phyloP scores from a whole-genome alignment of 1,140 invertebrate species.

The Amyelois transitella region DNA sequence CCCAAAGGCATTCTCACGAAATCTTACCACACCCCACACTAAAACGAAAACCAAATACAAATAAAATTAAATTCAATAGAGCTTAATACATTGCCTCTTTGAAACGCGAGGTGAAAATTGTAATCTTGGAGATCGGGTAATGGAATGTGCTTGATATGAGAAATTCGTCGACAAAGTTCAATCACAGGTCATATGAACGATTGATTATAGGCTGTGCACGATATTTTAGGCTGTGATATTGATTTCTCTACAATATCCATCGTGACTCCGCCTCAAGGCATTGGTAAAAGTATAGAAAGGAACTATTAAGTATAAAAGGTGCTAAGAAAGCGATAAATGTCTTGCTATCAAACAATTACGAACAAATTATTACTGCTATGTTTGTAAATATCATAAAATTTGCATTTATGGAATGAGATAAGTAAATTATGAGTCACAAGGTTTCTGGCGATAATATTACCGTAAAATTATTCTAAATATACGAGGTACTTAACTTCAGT shows the following conservation, averaged over 20 bases:
- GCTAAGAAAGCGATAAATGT: slow-evolving; percentile 21
- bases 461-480: not conserved
- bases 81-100: slow-evolving; percentile 14
- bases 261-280: slow-evolving; percentile 23
- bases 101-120: not conserved
- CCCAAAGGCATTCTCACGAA: slow-evolving; percentile 48
- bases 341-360: not conserved
- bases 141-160: slow-evolving; percentile 3
- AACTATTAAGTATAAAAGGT: slow-evolving; percentile 28
- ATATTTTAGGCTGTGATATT: slow-evolving; percentile 49
- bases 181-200: slow-evolving; percentile 17
- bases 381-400: not conserved
- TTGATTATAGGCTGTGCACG: slow-evolving; percentile 39
- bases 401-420: not conserved
- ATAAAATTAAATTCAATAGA: not conserved
- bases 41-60: no score
- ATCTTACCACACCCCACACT: slow-evolving; percentile 4
- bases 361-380: not conserved
- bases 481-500: not conserved
- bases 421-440: not conserved
- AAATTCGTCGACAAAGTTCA: not conserved
- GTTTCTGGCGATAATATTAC: not conserved
- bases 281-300: slow-evolving; percentile 27
- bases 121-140: slow-evolving; percentile 3
- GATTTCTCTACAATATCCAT: slow-evolving; percentile 39